Base-by-base conservation (phyloP, 2,113 vertebrate genomes). In the Tauraco erythrolophus region DNA sequence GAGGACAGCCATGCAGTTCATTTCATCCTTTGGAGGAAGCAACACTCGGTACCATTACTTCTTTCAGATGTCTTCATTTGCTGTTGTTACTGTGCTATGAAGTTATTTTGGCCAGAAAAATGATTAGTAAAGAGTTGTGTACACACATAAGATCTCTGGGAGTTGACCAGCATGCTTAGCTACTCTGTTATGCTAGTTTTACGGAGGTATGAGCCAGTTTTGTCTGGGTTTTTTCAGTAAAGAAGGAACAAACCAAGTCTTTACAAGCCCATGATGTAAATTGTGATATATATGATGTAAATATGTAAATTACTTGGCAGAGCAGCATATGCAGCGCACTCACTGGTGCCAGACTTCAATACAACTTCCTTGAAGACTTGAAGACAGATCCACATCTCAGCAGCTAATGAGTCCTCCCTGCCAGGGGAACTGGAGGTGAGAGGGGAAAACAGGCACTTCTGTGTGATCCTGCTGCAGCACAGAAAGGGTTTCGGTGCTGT, bases 281-380 rank as follows among this genome's bases (percentile, higher is more conserved):
- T 43, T 43, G 41, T 43, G 41, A 43, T 43, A 14, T 43, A 43
- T 10, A 43, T 43, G 41, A 43, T 43, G 41, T 43, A 11, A 43
- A 53, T 19, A 22, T 3, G 27, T 37, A 68, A 75, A 57, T 92
- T 39, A 53, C 6, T 7, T 57, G 51, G 43, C 37, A 54, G 21
- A 54, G 39, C 13, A 81, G 69, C 39, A 56, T 39, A 62, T 10
- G 19, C 10, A 57, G 70, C 79, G 45, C n/a, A 39, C 24, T 50
- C 15, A 23, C 3, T 0, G 1, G 9, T 1, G 1, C 25, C 37
- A 61, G 66, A 61, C 14, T 81, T 50, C 33, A 45, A 14, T 39
- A 51, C 6, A 68, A 46, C 5, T 12, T 54, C 51, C 68, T 41
- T 37, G 69, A 84, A 56, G 12, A 72, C 24, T 21, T 50, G 72